A percentile compares a stretch with the other conserved stretches of the same genome.
These are phyloP conservation scores for Ladona fulva DNA, from an alignment of 1,140 invertebrate genomes.

Conservation along the genomic window DNA sequence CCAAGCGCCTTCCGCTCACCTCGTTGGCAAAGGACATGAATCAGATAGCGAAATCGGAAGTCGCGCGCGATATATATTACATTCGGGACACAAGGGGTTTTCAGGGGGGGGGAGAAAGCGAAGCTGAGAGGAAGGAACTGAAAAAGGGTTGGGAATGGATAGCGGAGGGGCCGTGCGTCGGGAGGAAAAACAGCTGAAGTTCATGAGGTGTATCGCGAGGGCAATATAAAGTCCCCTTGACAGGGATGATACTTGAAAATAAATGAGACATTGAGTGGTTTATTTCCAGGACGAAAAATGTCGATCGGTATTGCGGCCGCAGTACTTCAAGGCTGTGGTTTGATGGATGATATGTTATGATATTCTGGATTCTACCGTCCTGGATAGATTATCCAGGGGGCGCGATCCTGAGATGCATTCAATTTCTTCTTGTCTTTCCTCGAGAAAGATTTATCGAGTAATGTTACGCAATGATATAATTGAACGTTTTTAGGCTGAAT, in stretches of 20 bases:
- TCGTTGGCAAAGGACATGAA: conserved; percentile 4
- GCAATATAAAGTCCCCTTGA: neutral
- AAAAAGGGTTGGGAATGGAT: neutral
- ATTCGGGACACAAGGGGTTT: neutral
- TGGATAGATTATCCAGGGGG: no score
- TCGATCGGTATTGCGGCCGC: no score
- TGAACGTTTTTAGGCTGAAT: no score
- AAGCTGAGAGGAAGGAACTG: neutral
- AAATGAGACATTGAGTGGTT: neutral
- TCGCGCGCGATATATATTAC: neutral
- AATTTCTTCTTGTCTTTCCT: no score
- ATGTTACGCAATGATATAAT: no score
- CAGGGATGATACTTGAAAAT: neutral
- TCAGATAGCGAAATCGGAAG: neutral
- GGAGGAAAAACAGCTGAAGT: neutral
- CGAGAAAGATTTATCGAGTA: no score
- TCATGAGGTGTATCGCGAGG: neutral
- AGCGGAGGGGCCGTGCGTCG: neutral
- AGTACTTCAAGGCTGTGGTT: no score
- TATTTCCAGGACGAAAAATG: no score
- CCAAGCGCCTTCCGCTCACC: neutral
- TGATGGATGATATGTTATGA: no score
- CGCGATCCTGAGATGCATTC: no score
- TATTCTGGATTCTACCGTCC: no score
- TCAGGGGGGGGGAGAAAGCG: neutral